phyloP scores from a whole-genome alignment of 1,140 invertebrate species.

The Lamellibrachia luymesi region DNA sequence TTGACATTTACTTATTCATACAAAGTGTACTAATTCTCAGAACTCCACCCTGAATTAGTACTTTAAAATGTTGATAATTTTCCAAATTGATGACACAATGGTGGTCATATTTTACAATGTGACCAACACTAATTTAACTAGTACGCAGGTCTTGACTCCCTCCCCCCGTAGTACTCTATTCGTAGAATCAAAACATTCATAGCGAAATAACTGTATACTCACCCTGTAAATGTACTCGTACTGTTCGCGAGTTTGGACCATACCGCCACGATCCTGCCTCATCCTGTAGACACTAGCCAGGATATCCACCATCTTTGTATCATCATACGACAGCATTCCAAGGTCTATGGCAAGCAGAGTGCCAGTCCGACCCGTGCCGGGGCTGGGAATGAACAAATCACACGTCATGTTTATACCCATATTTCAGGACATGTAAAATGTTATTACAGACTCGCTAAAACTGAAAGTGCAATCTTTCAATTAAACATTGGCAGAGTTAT shows the following conservation, averaged over 20 bases:
- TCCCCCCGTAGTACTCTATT: too few relatives aligned
- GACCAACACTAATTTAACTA: too few relatives aligned
- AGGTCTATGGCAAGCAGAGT: slow-evolving; percentile 83
- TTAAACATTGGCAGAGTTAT: too few relatives aligned
- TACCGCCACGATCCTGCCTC: slow-evolving; percentile 79
- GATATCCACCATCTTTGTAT: slow-evolving; percentile 75
- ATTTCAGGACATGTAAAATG: slow-evolving; percentile 7
- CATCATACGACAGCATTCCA: slow-evolving; percentile 79
- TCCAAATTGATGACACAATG: too few relatives aligned
- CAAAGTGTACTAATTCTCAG: too few relatives aligned
- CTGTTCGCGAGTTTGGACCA: slow-evolving; percentile 78
- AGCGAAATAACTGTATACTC: neutral
- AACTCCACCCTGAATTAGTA: too few relatives aligned
- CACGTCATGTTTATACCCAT: neutral
- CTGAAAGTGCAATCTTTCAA: too few relatives aligned
- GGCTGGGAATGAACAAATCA: slow-evolving; percentile 58
- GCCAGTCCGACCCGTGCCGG: slow-evolving; percentile 87
- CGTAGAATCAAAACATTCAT: neutral
- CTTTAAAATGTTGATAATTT: too few relatives aligned
- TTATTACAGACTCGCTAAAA: neutral
- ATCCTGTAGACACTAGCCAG: slow-evolving; percentile 79
- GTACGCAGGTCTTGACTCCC: too few relatives aligned
- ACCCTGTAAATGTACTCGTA: slow-evolving; percentile 70
- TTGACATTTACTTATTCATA: too few relatives aligned
- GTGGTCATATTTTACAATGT: too few relatives aligned